A percentile compares a stretch with the other conserved stretches of the same genome.
phyloP scores from a whole-genome alignment of 2,113 vertebrate genomes.

The Corydoras sp. region DNA sequence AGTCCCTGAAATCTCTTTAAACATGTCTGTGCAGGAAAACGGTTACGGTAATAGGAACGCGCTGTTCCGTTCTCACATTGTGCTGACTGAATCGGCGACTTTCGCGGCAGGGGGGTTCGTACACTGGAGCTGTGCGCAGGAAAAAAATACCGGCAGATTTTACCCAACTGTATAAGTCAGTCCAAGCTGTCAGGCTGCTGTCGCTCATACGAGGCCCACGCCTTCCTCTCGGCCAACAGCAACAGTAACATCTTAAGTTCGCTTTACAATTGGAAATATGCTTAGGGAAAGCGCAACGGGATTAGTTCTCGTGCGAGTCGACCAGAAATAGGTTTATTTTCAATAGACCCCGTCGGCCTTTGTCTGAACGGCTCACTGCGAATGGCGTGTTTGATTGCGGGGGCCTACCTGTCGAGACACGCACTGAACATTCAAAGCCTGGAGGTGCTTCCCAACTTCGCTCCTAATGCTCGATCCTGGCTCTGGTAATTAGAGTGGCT shows the following conservation, averaged over 20 bases:
- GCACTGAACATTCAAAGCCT: slow-evolving; percentile 34
- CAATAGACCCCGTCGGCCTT: slow-evolving; percentile 30
- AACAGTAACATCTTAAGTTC: slow-evolving; percentile 43
- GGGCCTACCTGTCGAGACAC: slow-evolving; percentile 42
- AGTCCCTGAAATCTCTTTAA: slow-evolving; percentile 25
- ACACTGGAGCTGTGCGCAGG: slow-evolving; percentile 21
- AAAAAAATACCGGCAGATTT: slow-evolving; percentile 38
- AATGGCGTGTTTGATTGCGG: slow-evolving; percentile 15
- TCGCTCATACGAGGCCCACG: slow-evolving; percentile 29
- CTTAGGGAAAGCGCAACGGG: slow-evolving; percentile 28
- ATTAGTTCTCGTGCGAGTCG: slow-evolving; percentile 25
- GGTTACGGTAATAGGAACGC: slow-evolving; percentile 23
- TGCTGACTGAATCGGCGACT: slow-evolving; percentile 14
- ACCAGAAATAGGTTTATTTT: slow-evolving; percentile 31
- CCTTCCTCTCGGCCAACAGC: slow-evolving; percentile 39
- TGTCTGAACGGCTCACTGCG: slow-evolving; percentile 24
- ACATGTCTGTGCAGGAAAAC: slow-evolving; percentile 26
- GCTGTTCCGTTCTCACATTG: slow-evolving; percentile 27
- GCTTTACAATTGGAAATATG: slow-evolving; percentile 33
- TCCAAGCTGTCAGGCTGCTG: slow-evolving; percentile 31
- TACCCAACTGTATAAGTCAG: slow-evolving; percentile 28
- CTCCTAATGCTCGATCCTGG: slow-evolving; percentile 31
- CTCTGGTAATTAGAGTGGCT: slow-evolving; percentile 33
- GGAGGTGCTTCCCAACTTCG: slow-evolving; percentile 36
- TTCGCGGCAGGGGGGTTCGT: slow-evolving; percentile 3